Evolutionary conservation across 2,113 vertebrate species (phyloP), one percentile per base, ranked within the genome.

Genomic region (Syngnathoides biaculeatus): DNA sequence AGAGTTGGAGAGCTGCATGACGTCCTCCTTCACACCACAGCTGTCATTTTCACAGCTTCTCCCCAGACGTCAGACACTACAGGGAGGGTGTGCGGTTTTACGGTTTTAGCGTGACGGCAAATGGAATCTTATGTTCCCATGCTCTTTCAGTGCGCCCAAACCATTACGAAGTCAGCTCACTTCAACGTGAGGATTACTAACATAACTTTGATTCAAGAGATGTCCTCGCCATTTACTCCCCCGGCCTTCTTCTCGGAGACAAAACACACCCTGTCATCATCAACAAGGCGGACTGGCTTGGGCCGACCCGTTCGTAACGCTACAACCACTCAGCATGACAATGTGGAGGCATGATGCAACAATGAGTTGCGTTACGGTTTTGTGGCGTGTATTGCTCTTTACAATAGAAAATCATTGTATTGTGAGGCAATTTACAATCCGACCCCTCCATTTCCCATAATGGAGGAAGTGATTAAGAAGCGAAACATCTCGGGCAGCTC

Each of bases 391-490:
- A 59, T 47, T 62, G 42, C 15, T 1, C 42, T 68, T 48, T 27
- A 20, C 53, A 76, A 75, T 22, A 68, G 64, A 84, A 79, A 79
- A 80, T 79, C 79, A 73, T 71, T 80, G 65, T 17, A 19, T 50
- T 72, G 50, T 77, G 66, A 80, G 35, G 58, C 52, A 70, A 43
- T 69, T 79, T 75, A 69, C 71, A 26, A 69, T 67, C 53, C 71
- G 75, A 76, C 67, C 74, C 47, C 58, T 47, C 48, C 27, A 60
- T 84, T 92, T 91, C 85, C 90, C 80, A 86, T 70, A 79, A 69
- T 68, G 72, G 68, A 87, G 87, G 87, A 91, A 82, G 81, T 91
- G 89, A 93, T 86, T 87, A 87, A 91, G 86, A 71, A 39, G 48
- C 43, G 11, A 81, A 48, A 83, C 76, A 88, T 72, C 78, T 42